Evolutionary conservation across 2,888 invertebrate species (phyloP).

Genomic region (Polyommatus icarus): DNA sequence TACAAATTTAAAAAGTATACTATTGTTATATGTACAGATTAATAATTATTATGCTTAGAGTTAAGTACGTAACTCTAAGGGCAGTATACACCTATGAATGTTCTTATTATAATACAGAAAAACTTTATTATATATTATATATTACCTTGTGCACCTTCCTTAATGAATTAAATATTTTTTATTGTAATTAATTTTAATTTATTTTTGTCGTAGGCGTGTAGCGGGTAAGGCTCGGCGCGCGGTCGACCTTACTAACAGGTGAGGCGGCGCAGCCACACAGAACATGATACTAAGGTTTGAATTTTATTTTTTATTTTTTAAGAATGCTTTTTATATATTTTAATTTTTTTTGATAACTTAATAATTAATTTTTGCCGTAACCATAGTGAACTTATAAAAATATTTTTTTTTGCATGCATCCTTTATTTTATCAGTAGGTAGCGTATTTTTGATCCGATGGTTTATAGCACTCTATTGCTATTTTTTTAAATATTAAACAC

Average conservation of each 20-base stretch:
- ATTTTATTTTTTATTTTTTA: slow-evolving; percentile 62
- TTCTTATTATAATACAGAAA: neutral
- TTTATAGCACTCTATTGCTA: neutral
- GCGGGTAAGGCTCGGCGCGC: slow-evolving; percentile 75
- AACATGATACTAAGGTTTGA: slow-evolving; percentile 80
- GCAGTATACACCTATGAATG: too few relatives aligned
- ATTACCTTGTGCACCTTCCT: neutral
- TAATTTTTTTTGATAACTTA: slow-evolving; percentile 27
- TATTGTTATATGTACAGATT: too few relatives aligned
- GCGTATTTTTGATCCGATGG: too few relatives aligned
- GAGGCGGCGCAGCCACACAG: slow-evolving; percentile 77
- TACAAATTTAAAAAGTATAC: too few relatives aligned
- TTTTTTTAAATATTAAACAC: neutral
- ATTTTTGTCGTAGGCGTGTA: slow-evolving; percentile 70
- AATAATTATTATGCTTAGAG: too few relatives aligned
- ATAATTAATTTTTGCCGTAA: slow-evolving; percentile 1
- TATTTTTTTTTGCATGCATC: neutral
- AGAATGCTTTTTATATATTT: slow-evolving; percentile 33
- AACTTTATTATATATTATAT: neutral
- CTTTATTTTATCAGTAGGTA: neutral
- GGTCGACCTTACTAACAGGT: slow-evolving; percentile 79
- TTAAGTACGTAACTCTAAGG: too few relatives aligned
- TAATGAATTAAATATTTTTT: neutral
- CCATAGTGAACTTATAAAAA: neutral
- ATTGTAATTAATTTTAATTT: neutral